These are phyloP conservation scores for Orbicella faveolata DNA, from an alignment of 64 coral and sea anemone genomes.

Conservation along the genomic window DNA sequence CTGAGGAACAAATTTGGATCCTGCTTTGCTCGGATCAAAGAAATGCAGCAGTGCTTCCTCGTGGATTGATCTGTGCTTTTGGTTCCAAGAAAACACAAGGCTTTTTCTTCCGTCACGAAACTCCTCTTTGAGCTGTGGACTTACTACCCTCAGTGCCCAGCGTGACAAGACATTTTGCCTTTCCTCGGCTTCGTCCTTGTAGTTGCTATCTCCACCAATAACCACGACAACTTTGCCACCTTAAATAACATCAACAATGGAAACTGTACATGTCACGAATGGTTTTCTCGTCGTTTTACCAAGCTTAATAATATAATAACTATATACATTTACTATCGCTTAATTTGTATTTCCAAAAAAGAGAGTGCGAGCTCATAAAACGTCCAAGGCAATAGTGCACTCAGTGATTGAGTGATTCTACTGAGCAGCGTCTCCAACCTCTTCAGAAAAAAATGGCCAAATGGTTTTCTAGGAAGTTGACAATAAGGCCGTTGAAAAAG, in stretches of 20 bases:
- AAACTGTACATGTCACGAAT: not conserved
- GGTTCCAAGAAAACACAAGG: slow-evolving; percentile 74
- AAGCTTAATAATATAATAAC: too few relatives aligned
- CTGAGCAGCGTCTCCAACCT: too few relatives aligned
- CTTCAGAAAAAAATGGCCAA: too few relatives aligned
- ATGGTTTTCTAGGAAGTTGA: too few relatives aligned
- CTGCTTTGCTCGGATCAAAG: slow-evolving; percentile 33
- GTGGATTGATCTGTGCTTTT: slow-evolving; percentile 63
- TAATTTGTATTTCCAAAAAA: too few relatives aligned
- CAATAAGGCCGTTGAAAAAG: too few relatives aligned
- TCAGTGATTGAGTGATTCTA: too few relatives aligned
- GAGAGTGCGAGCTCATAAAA: too few relatives aligned
- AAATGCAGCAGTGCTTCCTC: slow-evolving; percentile 61
- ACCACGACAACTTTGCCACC: slow-evolving; percentile 61
- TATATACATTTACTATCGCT: too few relatives aligned
- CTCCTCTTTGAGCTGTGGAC: slow-evolving; percentile 36
- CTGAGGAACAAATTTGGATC: slow-evolving; percentile 4
- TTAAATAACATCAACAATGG: not conserved
- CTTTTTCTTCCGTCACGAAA: slow-evolving; percentile 57
- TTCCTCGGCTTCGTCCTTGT: slow-evolving; percentile 51
- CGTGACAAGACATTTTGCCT: slow-evolving; percentile 43
- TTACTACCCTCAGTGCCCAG: slow-evolving; percentile 24
- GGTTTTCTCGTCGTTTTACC: too few relatives aligned
- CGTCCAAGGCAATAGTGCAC: too few relatives aligned
- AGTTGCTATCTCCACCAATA: slow-evolving; percentile 66